Base-by-base conservation (phyloP, 2,113 vertebrate species). In the Anoplopoma fimbria region DNA sequence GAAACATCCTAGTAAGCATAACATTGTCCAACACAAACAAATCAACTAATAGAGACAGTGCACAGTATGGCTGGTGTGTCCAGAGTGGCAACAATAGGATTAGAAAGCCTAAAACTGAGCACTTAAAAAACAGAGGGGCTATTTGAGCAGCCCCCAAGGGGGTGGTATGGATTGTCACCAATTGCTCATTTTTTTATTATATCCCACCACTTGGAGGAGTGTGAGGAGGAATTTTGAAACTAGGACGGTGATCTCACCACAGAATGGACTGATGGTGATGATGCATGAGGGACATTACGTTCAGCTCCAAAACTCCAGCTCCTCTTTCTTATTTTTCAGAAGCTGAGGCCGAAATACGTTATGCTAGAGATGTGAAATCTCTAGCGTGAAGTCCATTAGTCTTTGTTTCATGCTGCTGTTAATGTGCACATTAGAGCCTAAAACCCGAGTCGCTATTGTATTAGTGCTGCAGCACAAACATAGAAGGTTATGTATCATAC, bases 211-310 rank as follows among this genome's bases (percentile, higher is more conserved):
- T 86, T 91, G 91, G 83, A 93, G 83, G 86, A 88, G 88, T 85
- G 82, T 81, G 21, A 89, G 90, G 90, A 89, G 88, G 90, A 90
- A 86, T 90, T 91, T 86, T 76, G 84, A 92, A 82, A 88, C 76
- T 87, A 88, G 88, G 83, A 82, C 69, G 75, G 87, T 88, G 91
- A 93, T 90, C 92, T 88, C 88, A 93, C 79, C 87, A 77, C 71
- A 58, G 82, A 91, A 85, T 77, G 85, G 81, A 91, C 90, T 72
- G 69, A 87, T 77, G 90, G 82, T 92, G 91, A 95, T 91, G 91
- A 93, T 89, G 82, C 94, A 93, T 87, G 77, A 87, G 94, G 93
- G 91, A 94, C 86, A 81, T 92, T 91, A 91, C 86, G 89, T 93
- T 86, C 75, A 77, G 75, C 88, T 92, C 72, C 87, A 94, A 94